A percentile compares a stretch with the other conserved stretches of the same genome.
Conservation (phyloP, 1,140 invertebrate genomes). For the Drosophila orena region DNA sequence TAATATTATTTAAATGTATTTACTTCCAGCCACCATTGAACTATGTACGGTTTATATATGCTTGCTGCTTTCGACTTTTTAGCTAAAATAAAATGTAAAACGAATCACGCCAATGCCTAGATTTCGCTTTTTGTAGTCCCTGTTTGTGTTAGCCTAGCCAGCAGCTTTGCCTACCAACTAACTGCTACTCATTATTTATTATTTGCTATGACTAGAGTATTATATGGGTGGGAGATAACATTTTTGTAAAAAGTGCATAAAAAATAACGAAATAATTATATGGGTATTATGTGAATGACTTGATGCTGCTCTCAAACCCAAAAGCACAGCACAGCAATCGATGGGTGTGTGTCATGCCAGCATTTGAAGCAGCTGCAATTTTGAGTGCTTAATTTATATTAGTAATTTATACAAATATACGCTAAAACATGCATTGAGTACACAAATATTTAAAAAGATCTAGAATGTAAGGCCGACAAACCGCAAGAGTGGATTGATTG, state of each 20-base stretch:
- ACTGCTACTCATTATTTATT: constrained; percentile 74
- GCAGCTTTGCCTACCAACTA: constrained; percentile 63
- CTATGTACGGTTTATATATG: constrained; percentile 49
- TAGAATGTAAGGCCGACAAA: constrained; percentile 53
- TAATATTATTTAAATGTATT: constrained; percentile 61
- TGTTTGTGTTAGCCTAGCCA: constrained; percentile 46
- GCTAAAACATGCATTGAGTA: constrained; percentile 57
- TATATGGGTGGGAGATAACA: constrained; percentile 34
- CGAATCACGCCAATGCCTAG: constrained; percentile 34
- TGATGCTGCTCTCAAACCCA: constrained; percentile 20
- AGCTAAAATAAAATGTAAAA: constrained; percentile 29
- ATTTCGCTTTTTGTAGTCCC: constrained; percentile 35
- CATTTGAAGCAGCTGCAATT: constrained; percentile 72
- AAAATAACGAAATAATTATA: constrained; percentile 50
- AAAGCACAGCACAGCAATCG: constrained; percentile 14
- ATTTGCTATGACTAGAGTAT: constrained; percentile 69
- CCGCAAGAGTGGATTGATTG: constrained; percentile 3
- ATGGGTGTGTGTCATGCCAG: constrained; percentile 26
- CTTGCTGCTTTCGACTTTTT: constrained; percentile 59
- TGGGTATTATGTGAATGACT: constrained; percentile 53
- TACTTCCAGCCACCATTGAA: constrained; percentile 74
- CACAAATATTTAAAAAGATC: constrained; percentile 57
- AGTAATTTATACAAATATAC: constrained; percentile 77
- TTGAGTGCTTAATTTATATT: constrained; percentile 79
- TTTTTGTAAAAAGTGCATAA: constrained; percentile 73